Conservation (phyloP, 2,888 invertebrate species). For the Homarus gammarus region DNA sequence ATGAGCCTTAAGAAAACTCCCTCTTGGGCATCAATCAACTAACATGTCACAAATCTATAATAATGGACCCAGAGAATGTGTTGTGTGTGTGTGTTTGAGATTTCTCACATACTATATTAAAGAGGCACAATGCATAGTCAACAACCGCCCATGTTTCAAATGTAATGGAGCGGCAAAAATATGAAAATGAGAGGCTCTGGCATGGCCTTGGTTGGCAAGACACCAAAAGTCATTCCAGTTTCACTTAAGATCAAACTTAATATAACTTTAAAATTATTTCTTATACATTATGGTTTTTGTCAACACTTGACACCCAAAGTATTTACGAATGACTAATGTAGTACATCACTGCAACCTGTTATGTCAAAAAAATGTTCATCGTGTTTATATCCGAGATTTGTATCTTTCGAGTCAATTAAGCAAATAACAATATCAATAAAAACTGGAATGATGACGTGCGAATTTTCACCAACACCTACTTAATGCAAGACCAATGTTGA, state of each 20-base stretch:
- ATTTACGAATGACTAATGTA: too few relatives aligned
- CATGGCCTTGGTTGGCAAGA: conserved; percentile 11
- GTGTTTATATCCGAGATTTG: neutral
- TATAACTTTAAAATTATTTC: neutral
- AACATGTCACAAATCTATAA: conserved; percentile 50
- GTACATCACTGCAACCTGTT: too few relatives aligned
- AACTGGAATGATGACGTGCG: neutral
- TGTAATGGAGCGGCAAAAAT: neutral
- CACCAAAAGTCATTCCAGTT: conserved; percentile 9
- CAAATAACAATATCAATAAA: neutral
- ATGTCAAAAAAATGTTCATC: too few relatives aligned
- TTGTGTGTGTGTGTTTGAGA: conserved; percentile 33
- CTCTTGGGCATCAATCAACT: conserved; percentile 23
- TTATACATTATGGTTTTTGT: too few relatives aligned
- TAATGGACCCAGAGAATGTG: conserved; percentile 61
- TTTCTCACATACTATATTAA: conserved; percentile 31
- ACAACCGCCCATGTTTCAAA: conserved; percentile 16
- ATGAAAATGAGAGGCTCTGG: conserved; percentile 17
- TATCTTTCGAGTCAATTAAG: neutral
- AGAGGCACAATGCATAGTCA: conserved; percentile 58
- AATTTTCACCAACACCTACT: neutral
- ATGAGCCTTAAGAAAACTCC: conserved; percentile 18
- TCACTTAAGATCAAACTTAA: neutral
- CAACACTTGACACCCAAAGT: too few relatives aligned
- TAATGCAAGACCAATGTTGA: neutral